Evolutionary conservation across 2,113 vertebrate species (phyloP), one percentile per base, ranked within the genome.

Genomic region (Talpa occidentalis): DNA sequence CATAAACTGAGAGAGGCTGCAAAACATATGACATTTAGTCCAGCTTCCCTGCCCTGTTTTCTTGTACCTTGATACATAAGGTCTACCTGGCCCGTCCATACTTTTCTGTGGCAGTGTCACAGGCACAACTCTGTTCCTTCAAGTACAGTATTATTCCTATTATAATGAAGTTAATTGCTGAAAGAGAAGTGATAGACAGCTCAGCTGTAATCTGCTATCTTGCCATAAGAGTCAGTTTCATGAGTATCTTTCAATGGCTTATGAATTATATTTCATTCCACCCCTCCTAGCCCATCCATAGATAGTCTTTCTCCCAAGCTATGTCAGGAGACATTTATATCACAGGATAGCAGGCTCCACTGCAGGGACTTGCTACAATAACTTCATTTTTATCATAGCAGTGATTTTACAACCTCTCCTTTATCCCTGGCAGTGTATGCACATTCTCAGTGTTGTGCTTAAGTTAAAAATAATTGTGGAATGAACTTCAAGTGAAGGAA

Each of bases 171-270:
- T 74, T 89, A 94, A 92, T 70, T 81, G 69, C 92, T 89, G 69
- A 95, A 93, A 86, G 78, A 91, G 89, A 97, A 95, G 93, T 94
- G 96, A 70, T 91, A 96, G 94, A 95, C 83, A 77, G 86, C 80
- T 91, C 91, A 95, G 73, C 79, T 96, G 56, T 89, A 85, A 88
- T 87, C 67, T 86, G 69, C 77, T 96, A 79, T 74, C 30, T 93
- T 89, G 69, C 40, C 86, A 69, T 89, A 80, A 42, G 56, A 95
- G 52, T 69, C 82, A 86, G 59, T 49, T 91, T 82, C 73, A 86
- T 85, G 69, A 96, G 64, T 93, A 93, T 83, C 40, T 94, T 73
- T 91, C 81, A 78, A 74, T 49, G 37, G 37, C 59, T 93, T 52
- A 66, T 40, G 37, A 49, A 81, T 66, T 88, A 37, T 79, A 52